Base-by-base conservation (phyloP, 2,797 vertebrate species). In the Brachyalestes nurse region DNA sequence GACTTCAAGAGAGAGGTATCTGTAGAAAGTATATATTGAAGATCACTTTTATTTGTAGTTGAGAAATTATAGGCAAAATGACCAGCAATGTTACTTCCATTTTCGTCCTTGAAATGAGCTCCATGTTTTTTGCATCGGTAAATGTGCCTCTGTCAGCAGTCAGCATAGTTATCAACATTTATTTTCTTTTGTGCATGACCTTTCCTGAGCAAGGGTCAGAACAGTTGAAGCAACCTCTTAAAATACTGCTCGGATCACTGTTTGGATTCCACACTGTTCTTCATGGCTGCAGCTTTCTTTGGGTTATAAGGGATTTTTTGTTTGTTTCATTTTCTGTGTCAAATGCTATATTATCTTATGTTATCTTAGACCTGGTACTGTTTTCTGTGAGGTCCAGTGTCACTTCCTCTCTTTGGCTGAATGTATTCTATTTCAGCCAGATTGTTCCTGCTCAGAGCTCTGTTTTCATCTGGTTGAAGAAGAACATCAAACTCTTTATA, bases 361-460 rank as follows among this genome's bases (percentile, higher is more conserved):
- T 70, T 14, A 19, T 71, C 12, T 6, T 34, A 61, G 1, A 16
- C 65, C 19, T 66, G 1, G 21, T 40, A 25, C 0, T 23, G 5
- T 45, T 55, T 69, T 19, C 12, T 16, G n/a, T 6, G 4, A 1
- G 0, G 4, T 70, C 28, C 8, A 89, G 82, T 81, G 76, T 87
- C 64, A 84, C 75, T 0, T 61, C 70, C 8, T 85, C 73, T 5
- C 77, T 83, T 45, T 91, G 88, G 89, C 78, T 91, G 14, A 90
- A 82, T 79, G 82, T 92, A 34, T 90, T 84, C 85, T 91, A 86
- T 75, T 89, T 55, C 84, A 45, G 72, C 51, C 83, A 89, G 47
- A 91, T 92, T 14, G 89, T 92, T n/a, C 89, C 90, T 23, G 61
- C 38, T 14, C 78, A 72, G 42, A 1, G 0, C 42, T 70, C 80